Base-by-base conservation (phyloP, 2,797 vertebrate species). In the Petrocephalus sullivani region DNA sequence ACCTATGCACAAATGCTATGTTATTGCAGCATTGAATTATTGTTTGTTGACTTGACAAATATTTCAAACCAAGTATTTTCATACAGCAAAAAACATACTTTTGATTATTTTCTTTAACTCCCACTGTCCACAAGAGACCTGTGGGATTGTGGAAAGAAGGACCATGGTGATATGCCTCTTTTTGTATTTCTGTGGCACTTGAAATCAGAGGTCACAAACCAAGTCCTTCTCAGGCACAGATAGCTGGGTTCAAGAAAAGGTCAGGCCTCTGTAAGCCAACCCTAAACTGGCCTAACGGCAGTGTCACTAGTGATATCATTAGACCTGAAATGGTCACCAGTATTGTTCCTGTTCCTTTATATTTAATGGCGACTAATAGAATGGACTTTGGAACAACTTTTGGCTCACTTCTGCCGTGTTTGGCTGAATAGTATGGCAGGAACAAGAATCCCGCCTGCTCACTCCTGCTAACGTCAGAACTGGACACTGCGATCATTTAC, bases 361-460 rank as follows among this genome's bases (percentile, higher is more conserved):
- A 86, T 86, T 33, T 86, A 86, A 86, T 86, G 56, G 46, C 46
- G 49, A 58, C 84, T 85, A 58, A 85, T 85, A 85, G 84, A 58
- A 58, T 85, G 54, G 54, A 85, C 54, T 85, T 85, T 85, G 28
- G 21, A 85, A 57, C 54, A 58, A 56, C 23, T 85, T 85, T 85
- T 85, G 51, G 82, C 84, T 85, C 49, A 53, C 49, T 84, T 84
- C 9, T 51, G 81, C 81, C n/a, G 19, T 85, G 84, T 85, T 58
- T 28, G 53, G 28, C 51, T 37, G 33, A 85, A 85, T 33, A 16
- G 28, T 58, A 56, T 37, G 33, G 23, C 84, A 37, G 84, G 81
- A 84, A 10, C 81, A 23, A 21, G 21, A 33, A 57, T 56, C 54
- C 21, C 28, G 46, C 83, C 19, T 8, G 16, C 54, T 28, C 19